phyloP scores from a whole-genome alignment of 2,797 vertebrate species.

The Poeciliopsis presidionis region DNA sequence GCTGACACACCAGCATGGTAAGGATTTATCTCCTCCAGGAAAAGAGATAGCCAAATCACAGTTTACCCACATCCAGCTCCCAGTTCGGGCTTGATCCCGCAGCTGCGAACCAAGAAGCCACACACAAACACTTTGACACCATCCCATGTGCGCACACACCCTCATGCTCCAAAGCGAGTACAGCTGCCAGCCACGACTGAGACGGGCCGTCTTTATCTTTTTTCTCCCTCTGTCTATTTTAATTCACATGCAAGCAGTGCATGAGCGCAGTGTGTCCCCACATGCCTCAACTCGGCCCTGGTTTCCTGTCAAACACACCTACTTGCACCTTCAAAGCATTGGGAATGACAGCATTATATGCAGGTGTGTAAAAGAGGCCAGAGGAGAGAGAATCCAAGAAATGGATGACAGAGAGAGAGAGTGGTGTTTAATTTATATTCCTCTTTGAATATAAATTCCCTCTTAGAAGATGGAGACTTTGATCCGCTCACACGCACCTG shows the following conservation, averaged over 20 bases:
- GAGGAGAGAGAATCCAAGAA: constrained; percentile 28
- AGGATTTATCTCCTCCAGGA: constrained; percentile 78
- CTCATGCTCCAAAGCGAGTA: constrained; percentile 30
- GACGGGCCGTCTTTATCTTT: constrained; percentile 1
- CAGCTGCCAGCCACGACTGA: constrained; percentile 35
- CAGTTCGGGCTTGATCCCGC: constrained; percentile 65
- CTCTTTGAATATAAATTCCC: constrained; percentile 74
- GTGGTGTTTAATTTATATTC: constrained; percentile 72
- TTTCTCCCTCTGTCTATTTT: constrained; percentile 18
- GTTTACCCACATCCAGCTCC: constrained; percentile 72
- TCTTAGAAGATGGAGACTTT: constrained; percentile 67
- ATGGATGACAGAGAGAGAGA: constrained; percentile 58
- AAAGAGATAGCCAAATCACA: constrained; percentile 78
- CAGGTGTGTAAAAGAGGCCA: constrained; percentile 65
- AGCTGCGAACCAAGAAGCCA: constrained; percentile 65
- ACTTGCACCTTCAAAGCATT: constrained; percentile 71
- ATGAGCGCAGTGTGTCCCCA: constrained; percentile 50
- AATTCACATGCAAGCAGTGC: constrained; percentile 21
- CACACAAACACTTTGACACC: constrained; percentile 62
- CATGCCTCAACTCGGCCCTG: constrained; percentile 65
- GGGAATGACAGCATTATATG: constrained; percentile 65
- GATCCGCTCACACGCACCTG: constrained; percentile 77
- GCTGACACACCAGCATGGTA: constrained; percentile 74
- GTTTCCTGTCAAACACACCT: constrained; percentile 79
- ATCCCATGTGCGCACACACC: constrained; percentile 22